Percentiles rank a stretch among this genome's conserved stretches.
Evolutionary conservation across 2,888 invertebrate genomes (phyloP).

Genomic region (Drosophila prostipennis): DNA sequence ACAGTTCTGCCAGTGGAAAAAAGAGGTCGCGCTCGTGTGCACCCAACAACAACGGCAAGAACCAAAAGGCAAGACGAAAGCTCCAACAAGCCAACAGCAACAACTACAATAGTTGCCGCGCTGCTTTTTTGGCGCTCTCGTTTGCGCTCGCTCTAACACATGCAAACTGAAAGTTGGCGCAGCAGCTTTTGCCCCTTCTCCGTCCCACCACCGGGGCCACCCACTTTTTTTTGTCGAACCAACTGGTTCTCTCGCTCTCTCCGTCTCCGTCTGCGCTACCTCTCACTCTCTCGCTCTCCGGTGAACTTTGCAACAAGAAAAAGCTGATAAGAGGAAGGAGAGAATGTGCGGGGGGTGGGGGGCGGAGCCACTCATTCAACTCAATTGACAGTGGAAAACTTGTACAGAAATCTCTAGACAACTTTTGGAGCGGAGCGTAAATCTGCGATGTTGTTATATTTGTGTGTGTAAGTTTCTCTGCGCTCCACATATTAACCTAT

Average conservation of each 20-base stretch:
- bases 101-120: conserved; percentile 54
- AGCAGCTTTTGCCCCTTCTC: conserved; percentile 52
- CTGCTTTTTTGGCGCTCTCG: conserved; percentile 65
- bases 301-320: conserved; percentile 55
- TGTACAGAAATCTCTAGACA: conserved; percentile 76
- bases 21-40: conserved; percentile 79
- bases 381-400: conserved; percentile 80
- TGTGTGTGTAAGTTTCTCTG: conserved; percentile 33
- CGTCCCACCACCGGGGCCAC: background rate
- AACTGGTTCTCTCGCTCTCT: conserved; percentile 57
- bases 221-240: conserved; percentile 11
- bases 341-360: background rate
- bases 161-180: conserved; percentile 63
- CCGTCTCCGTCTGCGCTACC: conserved; percentile 39
- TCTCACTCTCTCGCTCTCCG: conserved; percentile 45
- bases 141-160: conserved; percentile 73
- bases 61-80: conserved; percentile 35
- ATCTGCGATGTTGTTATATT: conserved; percentile 18
- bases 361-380: conserved; percentile 75
- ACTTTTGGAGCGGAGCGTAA: conserved; percentile 47
- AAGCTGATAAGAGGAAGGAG: conserved; percentile 50
- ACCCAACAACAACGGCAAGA: conserved; percentile 63
- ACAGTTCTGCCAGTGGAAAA: conserved; percentile 57
- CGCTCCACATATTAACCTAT: conserved; percentile 64
- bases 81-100: conserved; percentile 67